Evolutionary conservation across 2,113 vertebrate genomes (phyloP).

Genomic region (Ammodytes marinus): DNA sequence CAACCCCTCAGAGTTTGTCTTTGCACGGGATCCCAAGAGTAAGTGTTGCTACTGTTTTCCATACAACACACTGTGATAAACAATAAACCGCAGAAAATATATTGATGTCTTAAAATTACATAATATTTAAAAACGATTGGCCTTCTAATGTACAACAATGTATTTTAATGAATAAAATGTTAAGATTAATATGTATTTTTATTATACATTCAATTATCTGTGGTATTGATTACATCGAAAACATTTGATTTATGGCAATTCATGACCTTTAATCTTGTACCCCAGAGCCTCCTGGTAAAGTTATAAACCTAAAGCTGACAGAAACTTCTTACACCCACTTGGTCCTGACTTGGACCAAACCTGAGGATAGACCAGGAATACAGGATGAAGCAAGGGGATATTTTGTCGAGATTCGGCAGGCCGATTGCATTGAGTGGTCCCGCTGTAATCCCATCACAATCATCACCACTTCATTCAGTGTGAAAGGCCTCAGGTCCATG

Average conservation of each 20-base stretch:
- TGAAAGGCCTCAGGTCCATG: constrained; percentile 86
- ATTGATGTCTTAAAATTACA: not conserved
- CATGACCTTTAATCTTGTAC: not conserved
- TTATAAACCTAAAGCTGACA: constrained; percentile 87
- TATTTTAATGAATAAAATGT: not conserved
- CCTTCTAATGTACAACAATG: not conserved
- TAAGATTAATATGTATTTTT: not conserved
- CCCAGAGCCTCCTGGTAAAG: constrained; percentile 87
- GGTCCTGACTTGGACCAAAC: constrained; percentile 88
- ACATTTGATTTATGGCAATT: not conserved
- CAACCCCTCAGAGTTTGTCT: constrained; percentile 83
- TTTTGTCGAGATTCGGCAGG: constrained; percentile 86
- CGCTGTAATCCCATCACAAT: constrained; percentile 83
- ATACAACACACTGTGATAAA: not conserved
- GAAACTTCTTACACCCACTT: constrained; percentile 85
- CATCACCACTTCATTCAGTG: constrained; percentile 80
- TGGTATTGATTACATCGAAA: no score
- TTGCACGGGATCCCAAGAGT: constrained; percentile 88
- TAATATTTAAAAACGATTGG: not conserved
- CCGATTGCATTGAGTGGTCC: constrained; percentile 85
- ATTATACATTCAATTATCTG: not conserved
- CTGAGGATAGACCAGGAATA: constrained; percentile 74
- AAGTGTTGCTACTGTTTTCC: constrained; percentile 66
- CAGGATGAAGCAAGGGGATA: constrained; percentile 88
- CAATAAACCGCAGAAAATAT: constrained; percentile 4